Evolutionary conservation across 2,113 vertebrate species (phyloP).

Genomic region (Esox niger): DNA sequence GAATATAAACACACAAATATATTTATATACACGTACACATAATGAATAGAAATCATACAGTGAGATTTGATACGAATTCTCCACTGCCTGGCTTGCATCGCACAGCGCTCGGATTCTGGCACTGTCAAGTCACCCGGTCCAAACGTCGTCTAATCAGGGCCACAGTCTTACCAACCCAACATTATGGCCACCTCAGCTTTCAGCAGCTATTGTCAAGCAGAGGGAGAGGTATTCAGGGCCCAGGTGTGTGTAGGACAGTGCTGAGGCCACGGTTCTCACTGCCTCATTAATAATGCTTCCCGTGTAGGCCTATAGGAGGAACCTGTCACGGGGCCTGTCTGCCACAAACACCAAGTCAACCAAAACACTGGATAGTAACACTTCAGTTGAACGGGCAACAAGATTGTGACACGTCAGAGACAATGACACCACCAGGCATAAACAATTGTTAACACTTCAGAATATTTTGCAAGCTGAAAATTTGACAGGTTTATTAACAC

Average conservation of each 20-base stretch:
- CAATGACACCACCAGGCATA: constrained; percentile 13
- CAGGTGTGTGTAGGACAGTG: background rate
- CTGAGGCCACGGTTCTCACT: constrained; percentile 13
- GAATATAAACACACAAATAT: constrained; percentile 74
- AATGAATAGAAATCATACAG: constrained; percentile 56
- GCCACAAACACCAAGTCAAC: constrained; percentile 1
- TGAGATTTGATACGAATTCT: constrained; percentile 48
- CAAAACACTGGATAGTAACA: constrained; percentile 47
- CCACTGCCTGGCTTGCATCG: constrained; percentile 13
- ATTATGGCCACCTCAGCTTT: constrained; percentile 23
- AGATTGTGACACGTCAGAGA: background rate
- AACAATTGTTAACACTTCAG: constrained; percentile 31
- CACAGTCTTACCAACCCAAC: background rate
- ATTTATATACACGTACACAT: constrained; percentile 69
- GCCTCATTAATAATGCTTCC: constrained; percentile 12
- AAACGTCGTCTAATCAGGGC: background rate
- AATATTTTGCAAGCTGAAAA: constrained; percentile 27
- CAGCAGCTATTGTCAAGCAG: constrained; percentile 6
- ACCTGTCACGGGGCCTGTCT: background rate
- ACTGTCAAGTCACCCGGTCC: background rate
- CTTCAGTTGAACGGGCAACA: constrained; percentile 32
- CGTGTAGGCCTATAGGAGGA: constrained; percentile 7
- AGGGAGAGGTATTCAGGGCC: constrained; percentile 7
- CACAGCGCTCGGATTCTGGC: constrained; percentile 1
- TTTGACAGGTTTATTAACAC: constrained; percentile 9